Evolutionary conservation across 2,797 vertebrate species (phyloP).

Genomic region (Mastacembelus armatus): DNA sequence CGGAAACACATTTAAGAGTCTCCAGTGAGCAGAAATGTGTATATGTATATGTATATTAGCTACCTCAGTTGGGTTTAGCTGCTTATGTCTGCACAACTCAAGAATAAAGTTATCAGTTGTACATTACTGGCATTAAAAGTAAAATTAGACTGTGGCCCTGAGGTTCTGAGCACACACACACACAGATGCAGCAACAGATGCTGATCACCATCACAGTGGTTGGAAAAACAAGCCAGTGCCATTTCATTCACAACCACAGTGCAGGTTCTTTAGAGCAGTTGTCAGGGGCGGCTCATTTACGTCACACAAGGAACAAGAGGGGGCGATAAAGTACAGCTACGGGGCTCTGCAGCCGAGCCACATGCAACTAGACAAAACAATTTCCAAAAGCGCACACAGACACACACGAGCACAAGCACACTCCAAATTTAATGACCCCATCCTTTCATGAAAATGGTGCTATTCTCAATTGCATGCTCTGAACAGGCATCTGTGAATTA

Average conservation of each 20-base stretch:
- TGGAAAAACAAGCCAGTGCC: too few species aligned
- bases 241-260: slow-evolving; percentile 2
- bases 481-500: slow-evolving; percentile 68
- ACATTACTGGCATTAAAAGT: slow-evolving; percentile 39
- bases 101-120: slow-evolving; percentile 47
- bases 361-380: slow-evolving; percentile 47
- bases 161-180: slow-evolving; percentile 1
- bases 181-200: slow-evolving; percentile 15
- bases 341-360: slow-evolving; percentile 25
- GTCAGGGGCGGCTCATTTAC: slow-evolving; percentile 9
- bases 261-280: neutral
- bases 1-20: slow-evolving; percentile 27
- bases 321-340: slow-evolving; percentile 2
- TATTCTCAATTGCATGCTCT: slow-evolving; percentile 37
- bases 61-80: slow-evolving; percentile 47
- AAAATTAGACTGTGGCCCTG: slow-evolving; percentile 32
- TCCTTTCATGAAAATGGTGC: slow-evolving; percentile 48
- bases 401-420: slow-evolving; percentile 32
- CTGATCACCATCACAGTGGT: neutral
- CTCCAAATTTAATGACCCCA: slow-evolving; percentile 63
- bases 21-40: slow-evolving; percentile 36
- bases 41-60: slow-evolving; percentile 43
- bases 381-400: slow-evolving; percentile 19
- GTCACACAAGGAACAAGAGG: slow-evolving; percentile 8
- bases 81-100: slow-evolving; percentile 17